Conservation (phyloP, 1,140 invertebrate genomes). For the Pygmarrhopalites habei region DNA sequence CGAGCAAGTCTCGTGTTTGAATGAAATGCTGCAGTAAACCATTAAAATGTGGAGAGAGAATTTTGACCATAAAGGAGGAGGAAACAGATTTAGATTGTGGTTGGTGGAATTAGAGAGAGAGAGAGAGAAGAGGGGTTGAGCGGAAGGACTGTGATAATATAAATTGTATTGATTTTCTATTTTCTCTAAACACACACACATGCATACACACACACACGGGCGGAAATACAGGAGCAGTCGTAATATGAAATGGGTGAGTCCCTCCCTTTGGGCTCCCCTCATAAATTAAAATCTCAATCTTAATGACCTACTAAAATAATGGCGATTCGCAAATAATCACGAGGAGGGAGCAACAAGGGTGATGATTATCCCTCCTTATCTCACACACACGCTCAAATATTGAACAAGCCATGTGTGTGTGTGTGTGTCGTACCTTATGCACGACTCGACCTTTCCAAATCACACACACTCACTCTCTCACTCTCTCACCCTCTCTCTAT, state of each 20-base stretch:
- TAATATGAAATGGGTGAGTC: background rate
- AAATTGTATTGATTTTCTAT: too few species aligned
- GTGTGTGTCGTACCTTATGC: background rate
- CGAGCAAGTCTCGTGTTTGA: too few species aligned
- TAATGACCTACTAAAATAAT: constrained; percentile 13
- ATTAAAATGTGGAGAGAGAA: too few species aligned
- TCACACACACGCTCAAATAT: background rate
- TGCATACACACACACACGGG: too few species aligned
- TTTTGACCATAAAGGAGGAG: too few species aligned
- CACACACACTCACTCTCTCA: background rate
- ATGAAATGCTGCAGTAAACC: too few species aligned
- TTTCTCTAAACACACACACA: too few species aligned
- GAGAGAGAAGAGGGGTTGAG: too few species aligned
- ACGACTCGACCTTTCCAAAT: background rate
- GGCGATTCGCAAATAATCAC: constrained; percentile 14
- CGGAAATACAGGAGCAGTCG: too few species aligned
- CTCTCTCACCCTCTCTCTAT: background rate
- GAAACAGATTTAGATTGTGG: too few species aligned
- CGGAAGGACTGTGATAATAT: too few species aligned
- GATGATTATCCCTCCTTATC: constrained; percentile 1
- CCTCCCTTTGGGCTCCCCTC: background rate
- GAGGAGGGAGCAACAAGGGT: constrained; percentile 6
- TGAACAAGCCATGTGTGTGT: background rate
- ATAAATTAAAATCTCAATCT: constrained; percentile 17
- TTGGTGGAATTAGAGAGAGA: too few species aligned